Base-by-base conservation (phyloP, 2,888 invertebrate species). In the Folsomia candida region DNA sequence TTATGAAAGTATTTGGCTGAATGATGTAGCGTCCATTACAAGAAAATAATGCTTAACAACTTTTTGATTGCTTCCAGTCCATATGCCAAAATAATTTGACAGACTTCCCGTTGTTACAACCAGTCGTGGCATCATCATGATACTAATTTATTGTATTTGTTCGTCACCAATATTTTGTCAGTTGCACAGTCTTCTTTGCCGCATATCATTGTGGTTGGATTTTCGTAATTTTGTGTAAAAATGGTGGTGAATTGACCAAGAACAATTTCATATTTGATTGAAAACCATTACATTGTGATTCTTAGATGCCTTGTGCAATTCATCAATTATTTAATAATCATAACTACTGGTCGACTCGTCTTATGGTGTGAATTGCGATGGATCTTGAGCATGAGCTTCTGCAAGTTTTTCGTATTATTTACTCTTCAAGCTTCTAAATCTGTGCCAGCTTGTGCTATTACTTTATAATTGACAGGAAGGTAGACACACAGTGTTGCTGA, bases 211-310 rank as follows among this genome's bases (percentile, higher is more conserved):
- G 14, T 37, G 6, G 37, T 37, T 37, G 37, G 14, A 37, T 37
- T 37, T 37, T 14, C 37, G 37, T 37, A 14, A 37, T 37, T 37
- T 37, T 37, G 37, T 37, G 37, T 14, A 37, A 37, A 37, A 37
- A 37, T 37, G 4, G 37, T 9, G 37, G 37, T 9, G 37, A 37
- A 37, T 37, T 37, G 37, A 37, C 37, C 37, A 37, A 37, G 37
- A 37, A 14, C 37, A 37, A 37, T 37, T 37, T 37, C 37, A 37
- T 37, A 14, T n/a, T 54, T 54, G 54, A 54, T 54, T 54, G 54
- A 54, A 54, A 22, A 54, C 54, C 54, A 54, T 54, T 54, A 54
- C 6, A 54, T 54, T 54, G 6, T 54, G 54, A 54, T 54, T 54
- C 54, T 54, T 6, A 18, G 22, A 54, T 54, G 6, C 4, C 20